Conservation (phyloP, 2,797 vertebrate genomes). For the Enteromius mattozi region DNA sequence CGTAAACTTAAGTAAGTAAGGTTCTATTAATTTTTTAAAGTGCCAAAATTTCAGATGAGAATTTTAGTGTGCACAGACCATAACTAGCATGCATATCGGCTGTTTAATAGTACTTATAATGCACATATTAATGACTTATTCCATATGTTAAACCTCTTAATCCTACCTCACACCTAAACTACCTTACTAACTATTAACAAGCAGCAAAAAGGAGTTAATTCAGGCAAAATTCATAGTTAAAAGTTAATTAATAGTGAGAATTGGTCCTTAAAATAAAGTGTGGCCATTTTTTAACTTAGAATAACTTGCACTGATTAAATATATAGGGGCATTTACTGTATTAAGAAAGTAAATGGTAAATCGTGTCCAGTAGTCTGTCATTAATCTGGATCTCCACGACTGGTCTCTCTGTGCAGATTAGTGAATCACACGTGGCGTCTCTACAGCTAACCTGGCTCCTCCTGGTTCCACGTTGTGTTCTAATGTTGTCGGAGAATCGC, state of each 20-base stretch:
- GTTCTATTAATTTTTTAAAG: too few species aligned
- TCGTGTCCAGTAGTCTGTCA: background rate
- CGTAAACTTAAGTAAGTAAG: too few species aligned
- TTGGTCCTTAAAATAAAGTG: background rate
- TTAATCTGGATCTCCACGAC: background rate
- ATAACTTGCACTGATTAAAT: background rate
- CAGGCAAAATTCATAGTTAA: too few species aligned
- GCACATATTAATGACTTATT: background rate
- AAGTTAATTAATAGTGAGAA: background rate
- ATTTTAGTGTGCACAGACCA: too few species aligned
- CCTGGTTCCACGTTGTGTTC: background rate
- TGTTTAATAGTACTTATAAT: background rate
- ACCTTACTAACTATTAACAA: too few species aligned
- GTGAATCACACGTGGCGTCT: background rate
- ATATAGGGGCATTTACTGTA: background rate
- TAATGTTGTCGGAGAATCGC: slow-evolving; percentile 43
- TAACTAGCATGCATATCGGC: background rate
- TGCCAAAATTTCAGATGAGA: too few species aligned
- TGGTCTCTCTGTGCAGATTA: background rate
- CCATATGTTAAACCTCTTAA: background rate
- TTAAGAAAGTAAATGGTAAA: background rate
- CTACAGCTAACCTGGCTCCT: slow-evolving; percentile 11
- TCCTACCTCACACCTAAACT: too few species aligned
- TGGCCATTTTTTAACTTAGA: background rate
- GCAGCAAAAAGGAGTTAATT: too few species aligned